Evolutionary conservation across 1,140 invertebrate genomes (phyloP).

Genomic region (Drosophila sp.): DNA sequence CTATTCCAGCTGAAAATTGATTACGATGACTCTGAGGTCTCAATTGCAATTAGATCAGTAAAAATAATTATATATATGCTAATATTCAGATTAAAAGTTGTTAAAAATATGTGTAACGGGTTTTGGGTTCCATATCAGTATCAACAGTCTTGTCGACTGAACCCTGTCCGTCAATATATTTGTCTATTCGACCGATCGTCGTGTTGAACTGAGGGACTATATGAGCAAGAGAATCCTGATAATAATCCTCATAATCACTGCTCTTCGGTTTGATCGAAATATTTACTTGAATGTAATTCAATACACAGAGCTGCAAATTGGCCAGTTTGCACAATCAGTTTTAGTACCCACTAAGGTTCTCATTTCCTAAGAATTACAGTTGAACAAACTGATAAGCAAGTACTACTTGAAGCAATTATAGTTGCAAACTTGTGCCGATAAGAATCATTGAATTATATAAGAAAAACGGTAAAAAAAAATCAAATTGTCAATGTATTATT

Average conservation of each 20-base stretch:
- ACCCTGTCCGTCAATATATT: no score
- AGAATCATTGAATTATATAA: conserved; percentile 24
- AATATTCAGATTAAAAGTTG: no score
- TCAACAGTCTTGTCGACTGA: no score
- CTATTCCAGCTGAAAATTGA: background rate
- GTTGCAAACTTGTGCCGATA: conserved; percentile 21
- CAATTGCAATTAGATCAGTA: no score
- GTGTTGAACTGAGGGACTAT: no score
- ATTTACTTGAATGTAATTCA: background rate
- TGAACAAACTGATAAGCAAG: conserved; percentile 21
- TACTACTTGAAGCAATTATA: conserved; percentile 14
- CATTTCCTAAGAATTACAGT: conserved; percentile 7
- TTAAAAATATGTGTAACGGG: no score
- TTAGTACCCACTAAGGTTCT: background rate
- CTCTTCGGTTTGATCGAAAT: no score
- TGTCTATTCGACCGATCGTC: no score
- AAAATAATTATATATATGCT: no score
- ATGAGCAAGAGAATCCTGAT: no score
- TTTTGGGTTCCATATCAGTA: no score
- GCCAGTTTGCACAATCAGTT: conserved; percentile 35
- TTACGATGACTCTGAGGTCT: conserved; percentile 48
- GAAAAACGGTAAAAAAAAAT: background rate
- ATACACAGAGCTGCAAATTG: background rate
- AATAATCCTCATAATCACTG: no score
- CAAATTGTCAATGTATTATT: background rate